Conservation (phyloP, 2,113 vertebrate genomes). For the Heterochromis multidens region DNA sequence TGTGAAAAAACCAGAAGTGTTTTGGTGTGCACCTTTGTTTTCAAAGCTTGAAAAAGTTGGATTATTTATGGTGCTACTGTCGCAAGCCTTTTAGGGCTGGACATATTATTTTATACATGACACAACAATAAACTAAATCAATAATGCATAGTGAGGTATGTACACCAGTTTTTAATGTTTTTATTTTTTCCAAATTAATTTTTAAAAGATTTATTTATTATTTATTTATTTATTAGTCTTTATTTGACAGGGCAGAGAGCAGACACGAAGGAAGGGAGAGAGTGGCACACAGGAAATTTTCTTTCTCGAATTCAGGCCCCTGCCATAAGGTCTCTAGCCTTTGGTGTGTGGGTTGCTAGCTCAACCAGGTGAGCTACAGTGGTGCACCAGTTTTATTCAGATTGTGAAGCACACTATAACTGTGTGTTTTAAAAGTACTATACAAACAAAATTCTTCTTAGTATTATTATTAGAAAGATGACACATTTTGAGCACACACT, state of each 20-base stretch:
- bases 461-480: neutral
- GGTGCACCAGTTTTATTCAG: neutral
- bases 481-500: neutral
- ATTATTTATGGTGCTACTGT: neutral
- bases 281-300: neutral
- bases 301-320: neutral
- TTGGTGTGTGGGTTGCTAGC: neutral
- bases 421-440: neutral
- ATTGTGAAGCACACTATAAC: neutral
- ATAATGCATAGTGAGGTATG: neutral
- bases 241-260: neutral
- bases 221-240: neutral
- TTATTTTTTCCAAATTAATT: neutral
- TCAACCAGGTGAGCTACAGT: neutral
- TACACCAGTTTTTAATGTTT: neutral
- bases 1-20: neutral
- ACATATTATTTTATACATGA: neutral
- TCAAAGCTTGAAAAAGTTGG: neutral
- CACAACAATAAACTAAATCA: neutral
- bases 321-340: neutral
- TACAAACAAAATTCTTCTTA: neutral
- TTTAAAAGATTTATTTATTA: neutral
- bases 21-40: neutral
- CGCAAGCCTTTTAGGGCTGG: too few species aligned
- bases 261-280: neutral